A percentile compares a stretch with the other conserved stretches of the same genome.
phyloP scores from a whole-genome alignment of 2,797 vertebrate species.

The Eidolon dupreanum region DNA sequence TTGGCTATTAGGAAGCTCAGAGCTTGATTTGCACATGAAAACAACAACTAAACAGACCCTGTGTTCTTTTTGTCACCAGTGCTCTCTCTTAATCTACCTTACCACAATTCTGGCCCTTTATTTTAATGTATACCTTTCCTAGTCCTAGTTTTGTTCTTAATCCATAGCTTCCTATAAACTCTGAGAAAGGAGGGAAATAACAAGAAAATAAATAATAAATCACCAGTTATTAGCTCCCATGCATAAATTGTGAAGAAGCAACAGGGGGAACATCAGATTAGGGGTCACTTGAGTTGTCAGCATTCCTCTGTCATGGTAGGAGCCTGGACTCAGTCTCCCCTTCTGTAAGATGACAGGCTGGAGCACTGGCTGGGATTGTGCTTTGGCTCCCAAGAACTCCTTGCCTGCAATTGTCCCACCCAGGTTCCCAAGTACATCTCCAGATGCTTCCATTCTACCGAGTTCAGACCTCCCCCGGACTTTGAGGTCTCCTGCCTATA shows the following conservation, averaged over 20 bases:
- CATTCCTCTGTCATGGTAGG: neutral
- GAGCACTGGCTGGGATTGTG: accelerated
- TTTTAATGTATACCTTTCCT: neutral
- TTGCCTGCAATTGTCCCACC: neutral
- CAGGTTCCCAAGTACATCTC: neutral
- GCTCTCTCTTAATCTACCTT: neutral
- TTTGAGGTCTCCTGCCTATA: neutral
- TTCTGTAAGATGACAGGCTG: neutral
- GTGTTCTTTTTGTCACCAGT: neutral
- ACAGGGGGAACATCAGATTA: neutral
- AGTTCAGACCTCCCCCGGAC: neutral
- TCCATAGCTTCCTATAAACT: neutral
- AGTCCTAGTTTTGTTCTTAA: neutral
- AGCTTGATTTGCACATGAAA: neutral
- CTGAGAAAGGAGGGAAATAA: neutral
- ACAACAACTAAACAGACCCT: neutral
- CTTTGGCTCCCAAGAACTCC: neutral
- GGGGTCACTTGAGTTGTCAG: neutral
- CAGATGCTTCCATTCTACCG: neutral
- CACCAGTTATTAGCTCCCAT: neutral
- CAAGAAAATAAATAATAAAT: conserved; percentile 25
- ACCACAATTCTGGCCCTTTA: neutral
- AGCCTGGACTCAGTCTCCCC: neutral
- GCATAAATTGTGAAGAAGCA: neutral
- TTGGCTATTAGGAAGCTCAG: neutral